Evolutionary conservation across 2,113 vertebrate genomes (phyloP).

Genomic region (Telmatochromis brachygnathus): DNA sequence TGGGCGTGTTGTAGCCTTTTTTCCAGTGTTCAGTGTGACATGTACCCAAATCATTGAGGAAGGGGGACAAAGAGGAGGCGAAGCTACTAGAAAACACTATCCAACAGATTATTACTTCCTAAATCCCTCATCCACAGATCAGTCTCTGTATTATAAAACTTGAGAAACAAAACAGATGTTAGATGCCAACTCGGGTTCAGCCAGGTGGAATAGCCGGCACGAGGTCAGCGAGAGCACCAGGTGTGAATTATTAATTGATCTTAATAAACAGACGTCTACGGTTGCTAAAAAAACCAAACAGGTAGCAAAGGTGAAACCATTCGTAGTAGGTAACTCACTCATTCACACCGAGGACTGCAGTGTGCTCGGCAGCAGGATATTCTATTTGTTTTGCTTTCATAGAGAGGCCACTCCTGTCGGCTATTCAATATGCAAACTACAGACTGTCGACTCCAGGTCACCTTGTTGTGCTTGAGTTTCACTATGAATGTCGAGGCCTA

Average conservation of each 20-base stretch:
- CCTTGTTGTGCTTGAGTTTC: not conserved
- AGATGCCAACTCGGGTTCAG: not conserved
- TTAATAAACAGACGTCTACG: not conserved
- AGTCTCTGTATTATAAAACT: not conserved
- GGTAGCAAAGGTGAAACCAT: not conserved
- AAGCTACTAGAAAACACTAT: not conserved
- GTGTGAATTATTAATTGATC: constrained; percentile 41
- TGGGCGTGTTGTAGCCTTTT: not conserved
- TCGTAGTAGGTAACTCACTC: not conserved
- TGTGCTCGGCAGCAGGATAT: not conserved
- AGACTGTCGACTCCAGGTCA: not conserved
- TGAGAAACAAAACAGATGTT: not conserved
- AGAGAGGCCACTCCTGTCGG: not conserved
- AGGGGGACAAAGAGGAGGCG: not conserved
- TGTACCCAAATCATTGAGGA: not conserved
- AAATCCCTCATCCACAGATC: not conserved
- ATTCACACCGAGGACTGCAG: not conserved
- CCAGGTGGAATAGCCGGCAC: not conserved
- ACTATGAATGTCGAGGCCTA: not conserved
- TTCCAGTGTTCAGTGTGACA: not conserved
- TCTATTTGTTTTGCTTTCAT: not conserved
- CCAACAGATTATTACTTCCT: not conserved
- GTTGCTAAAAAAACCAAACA: constrained; percentile 20
- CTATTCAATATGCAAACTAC: not conserved
- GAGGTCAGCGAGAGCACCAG: not conserved